phyloP scores from a whole-genome alignment of 2,888 invertebrate species.

The Pyrocoelia pectoralis region DNA sequence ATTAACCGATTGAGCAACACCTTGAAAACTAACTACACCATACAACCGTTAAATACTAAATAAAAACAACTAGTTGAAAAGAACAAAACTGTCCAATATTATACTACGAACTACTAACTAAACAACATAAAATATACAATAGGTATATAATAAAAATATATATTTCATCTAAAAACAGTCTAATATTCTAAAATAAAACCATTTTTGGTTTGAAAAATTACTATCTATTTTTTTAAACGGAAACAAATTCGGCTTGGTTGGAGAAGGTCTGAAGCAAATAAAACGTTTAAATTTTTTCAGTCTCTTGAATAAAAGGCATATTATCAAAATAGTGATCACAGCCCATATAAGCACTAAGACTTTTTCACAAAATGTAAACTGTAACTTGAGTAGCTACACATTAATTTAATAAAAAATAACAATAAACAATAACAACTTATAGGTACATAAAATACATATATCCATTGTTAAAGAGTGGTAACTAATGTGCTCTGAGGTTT shows the following conservation, averaged over 20 bases:
- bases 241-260: not conserved
- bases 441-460: too few relatives aligned
- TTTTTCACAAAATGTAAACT: not conserved
- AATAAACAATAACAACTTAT: not conserved
- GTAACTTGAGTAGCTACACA: not conserved
- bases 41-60: slow-evolving; percentile 33
- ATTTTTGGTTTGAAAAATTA: not conserved
- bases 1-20: slow-evolving; percentile 38
- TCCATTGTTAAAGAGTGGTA: not conserved
- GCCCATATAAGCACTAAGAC: slow-evolving; percentile 28
- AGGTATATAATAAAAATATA: not conserved
- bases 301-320: slow-evolving; percentile 19
- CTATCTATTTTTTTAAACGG: not conserved
- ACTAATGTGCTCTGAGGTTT: not conserved
- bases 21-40: slow-evolving; percentile 34
- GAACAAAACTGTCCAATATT: slow-evolving; percentile 14
- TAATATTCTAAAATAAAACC: not conserved
- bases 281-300: slow-evolving; percentile 15
- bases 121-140: slow-evolving; percentile 12
- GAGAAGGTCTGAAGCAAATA: not conserved
- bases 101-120: not conserved
- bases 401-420: not conserved
- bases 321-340: slow-evolving; percentile 28
- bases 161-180: not conserved
- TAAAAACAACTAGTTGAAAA: slow-evolving; percentile 25